A percentile compares a stretch with the other conserved stretches of the same genome.
Conservation (phyloP, 2,888 invertebrate species). For the Andrena haemorrhoa region DNA sequence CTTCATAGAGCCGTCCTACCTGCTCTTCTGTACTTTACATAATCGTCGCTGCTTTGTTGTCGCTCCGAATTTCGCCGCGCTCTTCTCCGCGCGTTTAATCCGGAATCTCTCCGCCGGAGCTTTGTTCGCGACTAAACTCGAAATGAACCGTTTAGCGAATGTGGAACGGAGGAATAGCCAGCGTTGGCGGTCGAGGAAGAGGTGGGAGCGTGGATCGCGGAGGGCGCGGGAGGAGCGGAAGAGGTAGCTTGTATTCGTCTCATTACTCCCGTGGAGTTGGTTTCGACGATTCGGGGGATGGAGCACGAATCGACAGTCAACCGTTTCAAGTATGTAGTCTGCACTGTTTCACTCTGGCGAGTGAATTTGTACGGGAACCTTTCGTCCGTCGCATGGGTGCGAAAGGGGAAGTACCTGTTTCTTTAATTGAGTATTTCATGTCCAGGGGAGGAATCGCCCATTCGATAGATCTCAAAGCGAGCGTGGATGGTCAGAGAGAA, state of each 20-base stretch:
- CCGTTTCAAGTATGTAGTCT: slow-evolving; percentile 77
- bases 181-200: slow-evolving; percentile 81
- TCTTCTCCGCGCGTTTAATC: neutral
- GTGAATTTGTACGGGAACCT: neutral
- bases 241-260: slow-evolving; percentile 83
- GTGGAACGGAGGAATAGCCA: slow-evolving; percentile 87
- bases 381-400: neutral
- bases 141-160: slow-evolving; percentile 84
- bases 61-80: neutral
- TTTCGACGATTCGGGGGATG: slow-evolving; percentile 85
- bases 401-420: neutral
- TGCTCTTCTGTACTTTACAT: slow-evolving; percentile 40
- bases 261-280: slow-evolving; percentile 84
- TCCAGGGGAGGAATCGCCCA: slow-evolving; percentile 80
- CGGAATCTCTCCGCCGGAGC: neutral
- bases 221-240: slow-evolving; percentile 82
- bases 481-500: slow-evolving; percentile 87
- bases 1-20: slow-evolving; percentile 58
- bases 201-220: slow-evolving; percentile 84
- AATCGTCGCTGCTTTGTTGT: slow-evolving; percentile 38
- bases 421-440: slow-evolving; percentile 23
- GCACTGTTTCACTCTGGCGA: neutral
- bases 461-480: slow-evolving; percentile 84
- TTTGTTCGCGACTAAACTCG: neutral
- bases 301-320: slow-evolving; percentile 80